A percentile compares a stretch with the other conserved stretches of the same genome.
Evolutionary conservation across 1,140 invertebrate species (phyloP).

Genomic region (Hyphantria cunea): DNA sequence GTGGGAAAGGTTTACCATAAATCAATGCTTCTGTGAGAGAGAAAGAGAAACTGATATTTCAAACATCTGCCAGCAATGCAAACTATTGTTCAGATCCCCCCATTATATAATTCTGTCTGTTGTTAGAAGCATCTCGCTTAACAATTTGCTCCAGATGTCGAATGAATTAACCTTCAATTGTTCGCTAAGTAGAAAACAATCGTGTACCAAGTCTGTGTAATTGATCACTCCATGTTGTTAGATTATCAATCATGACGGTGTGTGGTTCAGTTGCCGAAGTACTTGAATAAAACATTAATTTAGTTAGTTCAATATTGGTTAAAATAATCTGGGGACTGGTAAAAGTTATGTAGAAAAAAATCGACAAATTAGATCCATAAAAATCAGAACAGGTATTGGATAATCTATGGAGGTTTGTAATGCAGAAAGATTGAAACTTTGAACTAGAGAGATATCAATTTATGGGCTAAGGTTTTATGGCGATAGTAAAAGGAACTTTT

Average conservation of each 20-base stretch:
- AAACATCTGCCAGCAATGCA: too few species aligned
- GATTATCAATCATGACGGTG: constrained; percentile 13
- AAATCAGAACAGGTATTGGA: constrained; percentile 14
- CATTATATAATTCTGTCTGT: too few species aligned
- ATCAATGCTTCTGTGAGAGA: too few species aligned
- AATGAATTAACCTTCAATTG: constrained; percentile 26
- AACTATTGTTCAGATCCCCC: too few species aligned
- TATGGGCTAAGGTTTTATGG: constrained; percentile 30
- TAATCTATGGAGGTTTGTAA: constrained; percentile 7
- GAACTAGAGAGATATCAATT: constrained; percentile 32
- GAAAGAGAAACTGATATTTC: too few species aligned
- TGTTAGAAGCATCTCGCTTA: too few species aligned
- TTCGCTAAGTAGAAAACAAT: constrained; percentile 24
- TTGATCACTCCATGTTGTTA: constrained; percentile 15
- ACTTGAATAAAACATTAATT: not conserved
- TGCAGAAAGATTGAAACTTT: constrained; percentile 16
- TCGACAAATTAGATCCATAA: constrained; percentile 10
- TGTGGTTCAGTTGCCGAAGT: not conserved
- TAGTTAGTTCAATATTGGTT: too few species aligned
- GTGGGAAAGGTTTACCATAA: too few species aligned
- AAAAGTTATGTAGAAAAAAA: too few species aligned
- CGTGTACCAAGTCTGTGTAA: constrained; percentile 2
- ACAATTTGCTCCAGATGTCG: constrained; percentile 16
- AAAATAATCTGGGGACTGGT: too few species aligned
- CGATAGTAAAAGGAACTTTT: constrained; percentile 35